These are phyloP conservation scores for Platichthys stellatus DNA, from an alignment of 2,113 vertebrate species.

Conservation along the genomic window DNA sequence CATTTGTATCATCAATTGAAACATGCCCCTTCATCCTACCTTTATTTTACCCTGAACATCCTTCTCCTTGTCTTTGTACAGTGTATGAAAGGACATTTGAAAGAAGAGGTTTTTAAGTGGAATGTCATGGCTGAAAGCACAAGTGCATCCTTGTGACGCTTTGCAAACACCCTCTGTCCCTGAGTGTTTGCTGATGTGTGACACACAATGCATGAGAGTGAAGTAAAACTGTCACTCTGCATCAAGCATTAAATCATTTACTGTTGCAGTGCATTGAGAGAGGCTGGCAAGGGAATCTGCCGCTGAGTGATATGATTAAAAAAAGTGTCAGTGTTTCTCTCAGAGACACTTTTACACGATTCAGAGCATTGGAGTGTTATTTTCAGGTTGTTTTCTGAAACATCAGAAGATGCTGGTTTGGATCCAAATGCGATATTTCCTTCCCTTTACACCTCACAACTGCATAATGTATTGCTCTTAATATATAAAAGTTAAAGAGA, in stretches of 20 bases:
- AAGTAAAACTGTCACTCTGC: conserved; percentile 11
- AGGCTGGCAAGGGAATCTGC: neutral
- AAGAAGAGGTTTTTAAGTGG: neutral
- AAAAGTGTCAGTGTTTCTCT: conserved; percentile 1
- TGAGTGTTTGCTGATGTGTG: neutral
- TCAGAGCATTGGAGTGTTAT: neutral
- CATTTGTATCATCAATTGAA: neutral
- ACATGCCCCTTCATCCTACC: neutral
- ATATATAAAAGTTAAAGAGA: too few species aligned
- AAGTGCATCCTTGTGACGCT: neutral
- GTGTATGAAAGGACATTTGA: neutral
- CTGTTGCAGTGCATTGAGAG: neutral
- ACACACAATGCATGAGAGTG: conserved; percentile 4
- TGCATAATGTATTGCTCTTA: neutral
- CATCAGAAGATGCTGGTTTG: neutral
- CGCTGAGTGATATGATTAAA: conserved; percentile 22
- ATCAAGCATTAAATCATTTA: conserved; percentile 34
- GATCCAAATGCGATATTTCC: neutral
- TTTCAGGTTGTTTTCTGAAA: neutral
- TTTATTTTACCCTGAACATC: neutral
- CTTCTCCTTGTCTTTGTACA: neutral
- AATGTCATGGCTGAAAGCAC: neutral
- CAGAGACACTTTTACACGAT: neutral
- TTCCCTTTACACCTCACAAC: neutral
- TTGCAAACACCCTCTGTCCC: conserved; percentile 4